Percentiles rank a stretch among this genome's conserved stretches.
These are phyloP conservation scores for Himalopsyche japonica DNA, from an alignment of 2,888 invertebrate genomes.

Conservation along the genomic window DNA sequence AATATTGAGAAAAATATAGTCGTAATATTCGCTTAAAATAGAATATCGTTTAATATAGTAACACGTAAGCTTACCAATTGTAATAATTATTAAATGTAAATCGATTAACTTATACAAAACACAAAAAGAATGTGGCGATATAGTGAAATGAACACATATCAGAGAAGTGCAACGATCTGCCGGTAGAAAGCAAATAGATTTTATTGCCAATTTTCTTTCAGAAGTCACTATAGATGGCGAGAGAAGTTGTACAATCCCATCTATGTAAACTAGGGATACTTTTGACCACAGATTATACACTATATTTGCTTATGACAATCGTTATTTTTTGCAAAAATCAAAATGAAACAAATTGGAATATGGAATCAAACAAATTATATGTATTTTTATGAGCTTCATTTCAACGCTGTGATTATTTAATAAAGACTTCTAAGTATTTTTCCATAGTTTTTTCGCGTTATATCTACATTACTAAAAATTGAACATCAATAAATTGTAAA, in stretches of 20 bases:
- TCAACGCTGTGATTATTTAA: too few relatives aligned
- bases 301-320: background rate
- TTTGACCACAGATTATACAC: too few relatives aligned
- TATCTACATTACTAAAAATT: too few relatives aligned
- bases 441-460: too few relatives aligned
- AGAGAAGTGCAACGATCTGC: slow-evolving; percentile 49
- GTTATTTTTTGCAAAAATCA: too few relatives aligned
- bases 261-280: background rate
- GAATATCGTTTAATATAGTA: slow-evolving; percentile 53
- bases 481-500: too few relatives aligned
- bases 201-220: background rate
- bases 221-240: background rate
- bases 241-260: background rate
- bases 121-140: slow-evolving; percentile 57
- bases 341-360: too few relatives aligned
- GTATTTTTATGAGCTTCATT: too few relatives aligned
- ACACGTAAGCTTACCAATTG: slow-evolving; percentile 56
- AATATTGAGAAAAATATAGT: slow-evolving; percentile 53
- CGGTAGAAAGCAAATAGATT: slow-evolving; percentile 23
- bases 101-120: slow-evolving; percentile 58
- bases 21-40: slow-evolving; percentile 54
- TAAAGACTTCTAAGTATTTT: too few relatives aligned
- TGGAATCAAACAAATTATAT: too few relatives aligned
- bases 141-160: slow-evolving; percentile 62
- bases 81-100: slow-evolving; percentile 53